Evolutionary conservation across 2,888 invertebrate genomes (phyloP).

Genomic region (Spisula subtruncata): DNA sequence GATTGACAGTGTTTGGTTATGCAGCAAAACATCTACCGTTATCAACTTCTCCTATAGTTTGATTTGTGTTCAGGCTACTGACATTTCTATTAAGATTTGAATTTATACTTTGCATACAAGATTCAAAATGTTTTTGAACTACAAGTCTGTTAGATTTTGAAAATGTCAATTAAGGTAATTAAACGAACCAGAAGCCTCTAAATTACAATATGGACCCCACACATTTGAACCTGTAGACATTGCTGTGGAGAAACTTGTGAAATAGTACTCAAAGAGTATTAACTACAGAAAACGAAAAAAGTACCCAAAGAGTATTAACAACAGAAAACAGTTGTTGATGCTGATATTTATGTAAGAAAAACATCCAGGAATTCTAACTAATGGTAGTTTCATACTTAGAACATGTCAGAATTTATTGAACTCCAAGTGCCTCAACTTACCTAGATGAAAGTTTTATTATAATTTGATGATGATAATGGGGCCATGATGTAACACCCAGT

Average conservation of each 20-base stretch:
- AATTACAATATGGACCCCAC: not conserved
- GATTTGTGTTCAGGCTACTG: too few species aligned
- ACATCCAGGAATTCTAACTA: not conserved
- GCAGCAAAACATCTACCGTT: too few species aligned
- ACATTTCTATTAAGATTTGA: too few species aligned
- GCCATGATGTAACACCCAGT: not conserved
- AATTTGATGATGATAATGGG: constrained; percentile 2
- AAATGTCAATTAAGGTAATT: not conserved
- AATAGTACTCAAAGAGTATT: not conserved
- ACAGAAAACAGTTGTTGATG: constrained; percentile 14
- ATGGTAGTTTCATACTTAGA: not conserved
- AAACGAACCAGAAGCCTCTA: not conserved
- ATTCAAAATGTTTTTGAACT: too few species aligned
- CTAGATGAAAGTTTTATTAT: not conserved
- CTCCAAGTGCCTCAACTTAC: not conserved
- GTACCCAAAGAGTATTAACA: not conserved
- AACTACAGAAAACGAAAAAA: not conserved
- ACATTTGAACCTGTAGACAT: not conserved
- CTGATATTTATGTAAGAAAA: not conserved
- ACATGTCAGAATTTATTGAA: constrained; percentile 16
- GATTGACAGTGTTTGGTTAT: too few species aligned
- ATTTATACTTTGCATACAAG: too few species aligned
- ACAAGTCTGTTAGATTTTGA: too few species aligned
- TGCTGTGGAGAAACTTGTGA: not conserved
- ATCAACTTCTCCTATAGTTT: too few species aligned